phyloP scores from a whole-genome alignment of 1,140 invertebrate species.

The Ylistrum balloti region DNA sequence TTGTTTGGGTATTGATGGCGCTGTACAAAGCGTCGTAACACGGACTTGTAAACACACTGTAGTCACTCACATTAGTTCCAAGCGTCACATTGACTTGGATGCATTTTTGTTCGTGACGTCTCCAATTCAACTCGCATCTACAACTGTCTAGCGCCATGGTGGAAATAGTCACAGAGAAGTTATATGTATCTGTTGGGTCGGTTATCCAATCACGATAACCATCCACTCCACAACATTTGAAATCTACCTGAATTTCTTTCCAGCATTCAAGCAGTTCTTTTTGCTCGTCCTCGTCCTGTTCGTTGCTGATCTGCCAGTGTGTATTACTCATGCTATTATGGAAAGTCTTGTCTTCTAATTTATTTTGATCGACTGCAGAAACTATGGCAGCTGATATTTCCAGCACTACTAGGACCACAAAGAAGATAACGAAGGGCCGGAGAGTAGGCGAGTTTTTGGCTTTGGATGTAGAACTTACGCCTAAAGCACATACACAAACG shows the following conservation, averaged over 20 bases:
- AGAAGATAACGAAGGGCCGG: neutral
- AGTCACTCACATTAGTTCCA: neutral
- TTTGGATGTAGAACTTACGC: neutral
- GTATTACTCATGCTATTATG: neutral
- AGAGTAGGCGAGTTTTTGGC: neutral
- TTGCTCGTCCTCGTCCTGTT: neutral
- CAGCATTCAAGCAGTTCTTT: neutral
- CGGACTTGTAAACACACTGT: neutral
- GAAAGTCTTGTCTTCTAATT: neutral
- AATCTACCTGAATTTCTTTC: neutral
- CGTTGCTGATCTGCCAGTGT: neutral
- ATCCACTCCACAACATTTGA: neutral
- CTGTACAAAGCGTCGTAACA: neutral
- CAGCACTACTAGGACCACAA: neutral
- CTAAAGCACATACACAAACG: neutral
- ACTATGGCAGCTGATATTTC: neutral
- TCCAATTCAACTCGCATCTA: neutral
- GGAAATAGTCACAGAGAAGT: neutral
- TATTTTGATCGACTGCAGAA: neutral
- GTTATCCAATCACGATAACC: neutral
- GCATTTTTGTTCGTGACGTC: neutral
- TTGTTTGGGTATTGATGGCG: neutral
- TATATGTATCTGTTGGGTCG: neutral
- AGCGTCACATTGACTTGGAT: slow-evolving; percentile 9
- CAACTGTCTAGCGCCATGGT: neutral